Evolutionary conservation across 2,797 vertebrate species (phyloP).

Genomic region (Varecia variegata): DNA sequence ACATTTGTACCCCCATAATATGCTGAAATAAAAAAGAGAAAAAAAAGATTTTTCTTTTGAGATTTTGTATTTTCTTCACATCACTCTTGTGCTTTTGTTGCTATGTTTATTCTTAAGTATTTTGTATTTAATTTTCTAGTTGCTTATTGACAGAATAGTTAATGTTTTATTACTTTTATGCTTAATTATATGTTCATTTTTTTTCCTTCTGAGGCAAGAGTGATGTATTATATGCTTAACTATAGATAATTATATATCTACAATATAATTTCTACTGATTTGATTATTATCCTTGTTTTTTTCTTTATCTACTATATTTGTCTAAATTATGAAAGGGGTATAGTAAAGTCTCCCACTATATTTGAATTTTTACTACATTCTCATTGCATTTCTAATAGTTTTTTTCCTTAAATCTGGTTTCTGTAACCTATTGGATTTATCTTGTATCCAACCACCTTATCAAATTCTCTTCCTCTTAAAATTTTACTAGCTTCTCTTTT

Average conservation of each 20-base stretch:
- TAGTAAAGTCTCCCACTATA: no score
- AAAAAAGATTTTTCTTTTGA: not conserved
- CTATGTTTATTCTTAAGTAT: not conserved
- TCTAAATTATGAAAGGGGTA: not conserved
- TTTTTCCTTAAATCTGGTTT: not conserved
- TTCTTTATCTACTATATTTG: not conserved
- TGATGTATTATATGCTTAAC: not conserved
- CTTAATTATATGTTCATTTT: not conserved
- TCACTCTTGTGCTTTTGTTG: not conserved
- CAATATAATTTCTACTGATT: not conserved
- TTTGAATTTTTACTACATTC: not conserved
- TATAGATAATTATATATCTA: not conserved
- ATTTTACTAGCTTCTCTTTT: not conserved
- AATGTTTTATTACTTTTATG: not conserved
- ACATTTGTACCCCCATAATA: no score
- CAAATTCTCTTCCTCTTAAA: not conserved
- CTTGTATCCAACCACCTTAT: not conserved
- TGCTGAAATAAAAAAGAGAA: no score
- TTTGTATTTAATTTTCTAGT: not conserved
- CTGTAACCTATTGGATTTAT: not conserved
- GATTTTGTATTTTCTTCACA: not conserved
- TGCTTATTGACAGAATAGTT: not conserved
- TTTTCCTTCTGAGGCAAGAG: no score
- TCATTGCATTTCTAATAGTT: not conserved
- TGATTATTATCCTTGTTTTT: not conserved